These are phyloP conservation scores for Cremastobaeus sp. DNA, from an alignment of 2,888 invertebrate genomes.

Conservation along the genomic window DNA sequence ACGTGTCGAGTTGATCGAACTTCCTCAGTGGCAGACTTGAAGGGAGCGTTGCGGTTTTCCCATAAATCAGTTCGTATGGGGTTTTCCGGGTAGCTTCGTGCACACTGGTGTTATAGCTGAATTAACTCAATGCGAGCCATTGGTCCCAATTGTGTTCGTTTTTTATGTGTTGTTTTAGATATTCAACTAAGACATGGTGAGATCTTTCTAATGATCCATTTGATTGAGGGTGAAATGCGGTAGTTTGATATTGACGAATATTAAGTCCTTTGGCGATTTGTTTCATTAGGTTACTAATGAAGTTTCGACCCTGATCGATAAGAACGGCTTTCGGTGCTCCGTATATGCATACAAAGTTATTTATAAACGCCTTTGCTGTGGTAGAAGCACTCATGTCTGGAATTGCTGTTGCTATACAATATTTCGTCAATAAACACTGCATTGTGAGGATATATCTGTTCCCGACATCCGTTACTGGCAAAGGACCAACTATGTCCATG, in stretches of 20 bases:
- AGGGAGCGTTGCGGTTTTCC: neutral
- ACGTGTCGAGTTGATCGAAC: neutral
- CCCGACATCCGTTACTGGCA: neutral
- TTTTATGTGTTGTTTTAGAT: neutral
- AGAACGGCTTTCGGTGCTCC: too few species aligned
- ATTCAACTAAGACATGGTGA: too few species aligned
- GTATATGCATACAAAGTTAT: neutral
- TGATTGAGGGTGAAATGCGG: neutral
- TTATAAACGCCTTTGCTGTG: neutral
- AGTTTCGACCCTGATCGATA: too few species aligned
- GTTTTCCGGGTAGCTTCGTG: neutral
- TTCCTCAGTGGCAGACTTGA: neutral
- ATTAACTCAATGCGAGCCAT: neutral
- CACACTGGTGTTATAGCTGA: neutral
- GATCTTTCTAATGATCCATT: neutral
- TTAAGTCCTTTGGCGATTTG: neutral
- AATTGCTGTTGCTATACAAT: neutral
- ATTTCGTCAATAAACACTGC: neutral
- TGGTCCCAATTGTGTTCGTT: neutral
- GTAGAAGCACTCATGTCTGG: neutral
- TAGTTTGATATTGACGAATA: neutral
- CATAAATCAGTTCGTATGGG: neutral
- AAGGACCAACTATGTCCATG: neutral
- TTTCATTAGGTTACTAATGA: slow-evolving; percentile 1
- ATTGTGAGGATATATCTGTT: too few species aligned